Base-by-base conservation (phyloP, 2,797 vertebrate genomes). In the Echeneis naucrates region DNA sequence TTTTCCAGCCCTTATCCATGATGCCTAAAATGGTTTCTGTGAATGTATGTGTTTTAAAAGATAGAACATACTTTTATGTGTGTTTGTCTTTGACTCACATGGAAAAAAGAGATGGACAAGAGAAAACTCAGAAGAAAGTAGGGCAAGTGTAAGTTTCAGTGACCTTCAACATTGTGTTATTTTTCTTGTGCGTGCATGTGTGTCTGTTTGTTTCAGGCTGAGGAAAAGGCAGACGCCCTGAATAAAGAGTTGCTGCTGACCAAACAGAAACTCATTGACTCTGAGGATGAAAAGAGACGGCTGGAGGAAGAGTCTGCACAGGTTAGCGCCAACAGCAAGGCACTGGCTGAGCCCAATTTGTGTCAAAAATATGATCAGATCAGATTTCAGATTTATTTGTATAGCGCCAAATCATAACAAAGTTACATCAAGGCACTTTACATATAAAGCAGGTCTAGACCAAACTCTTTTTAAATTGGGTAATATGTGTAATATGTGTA, bases 201-300 rank as follows among this genome's bases (percentile, higher is more conserved):
- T 77, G 17, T 77, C 14, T 81, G 50, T 84, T 72, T 75, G 77
- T 75, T 30, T 67, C 84, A 99, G 98, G 97, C 97, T 0, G 98
- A 99, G 84, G 98, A 99, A 78, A 99, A 99, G 85, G 94, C 97
- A 23, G 98, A 99, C 14, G 97, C 98, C 27, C 92, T 99, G 71
- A 99, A 99, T 89, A 99, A 99, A 91, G 98, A 99, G 81, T 86
- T 99, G 72, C 94, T 99, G 58, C 96, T 99, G 95, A 99, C 98
- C 85, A 99, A 99, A 88, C 98, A 99, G 92, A 99, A 99, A 83
- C 75, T 99, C 86, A 96, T 99, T 35, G 98, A 99, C 65, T 97
- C 98, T 0, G 98, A 99, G 83, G 98, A 99, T 7, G 98, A 99
- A 85, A 99, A 99, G 87, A 95, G 97, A 33, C 93, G 97, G 59